Evolutionary conservation across 2,888 invertebrate species (phyloP).

Genomic region (Alentia gelatinosa): DNA sequence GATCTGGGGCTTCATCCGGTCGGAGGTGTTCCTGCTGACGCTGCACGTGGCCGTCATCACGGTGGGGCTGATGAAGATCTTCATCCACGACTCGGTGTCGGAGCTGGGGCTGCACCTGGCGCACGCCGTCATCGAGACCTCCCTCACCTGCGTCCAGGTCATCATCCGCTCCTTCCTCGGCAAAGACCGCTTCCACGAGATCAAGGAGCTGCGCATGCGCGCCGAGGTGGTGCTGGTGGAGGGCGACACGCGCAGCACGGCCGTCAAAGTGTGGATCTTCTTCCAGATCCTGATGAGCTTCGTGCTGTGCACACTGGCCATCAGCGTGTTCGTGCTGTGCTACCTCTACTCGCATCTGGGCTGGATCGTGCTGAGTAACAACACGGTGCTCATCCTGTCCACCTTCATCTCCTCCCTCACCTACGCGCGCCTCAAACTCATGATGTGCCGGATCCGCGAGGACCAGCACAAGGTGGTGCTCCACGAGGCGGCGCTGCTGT

Average conservation of each 20-base stretch:
- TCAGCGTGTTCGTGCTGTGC: neutral
- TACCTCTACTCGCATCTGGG: slow-evolving; percentile 33
- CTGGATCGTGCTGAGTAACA: slow-evolving; percentile 37
- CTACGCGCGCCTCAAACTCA: neutral
- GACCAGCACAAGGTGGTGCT: slow-evolving; percentile 17
- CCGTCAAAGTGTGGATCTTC: slow-evolving; percentile 23
- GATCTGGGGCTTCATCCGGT: slow-evolving; percentile 36
- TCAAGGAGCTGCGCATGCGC: slow-evolving; percentile 26
- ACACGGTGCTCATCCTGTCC: neutral
- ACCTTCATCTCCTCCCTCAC: neutral
- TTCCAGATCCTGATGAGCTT: slow-evolving; percentile 25
- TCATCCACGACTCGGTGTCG: neutral
- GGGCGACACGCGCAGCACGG: slow-evolving; percentile 9
- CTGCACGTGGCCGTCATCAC: slow-evolving; percentile 22
- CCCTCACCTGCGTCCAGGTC: slow-evolving; percentile 11
- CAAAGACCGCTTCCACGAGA: slow-evolving; percentile 39
- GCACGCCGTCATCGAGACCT: slow-evolving; percentile 35
- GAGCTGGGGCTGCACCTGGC: neutral
- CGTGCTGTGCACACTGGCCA: neutral
- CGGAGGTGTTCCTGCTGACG: neutral
- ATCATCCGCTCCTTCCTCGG: slow-evolving; percentile 38
- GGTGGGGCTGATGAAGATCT: neutral
- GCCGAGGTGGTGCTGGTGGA: slow-evolving; percentile 31
- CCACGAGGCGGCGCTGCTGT: slow-evolving; percentile 20
- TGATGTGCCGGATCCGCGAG: slow-evolving; percentile 33